phyloP scores from a whole-genome alignment of 2,888 invertebrate species.

The Epirrita christyi region DNA sequence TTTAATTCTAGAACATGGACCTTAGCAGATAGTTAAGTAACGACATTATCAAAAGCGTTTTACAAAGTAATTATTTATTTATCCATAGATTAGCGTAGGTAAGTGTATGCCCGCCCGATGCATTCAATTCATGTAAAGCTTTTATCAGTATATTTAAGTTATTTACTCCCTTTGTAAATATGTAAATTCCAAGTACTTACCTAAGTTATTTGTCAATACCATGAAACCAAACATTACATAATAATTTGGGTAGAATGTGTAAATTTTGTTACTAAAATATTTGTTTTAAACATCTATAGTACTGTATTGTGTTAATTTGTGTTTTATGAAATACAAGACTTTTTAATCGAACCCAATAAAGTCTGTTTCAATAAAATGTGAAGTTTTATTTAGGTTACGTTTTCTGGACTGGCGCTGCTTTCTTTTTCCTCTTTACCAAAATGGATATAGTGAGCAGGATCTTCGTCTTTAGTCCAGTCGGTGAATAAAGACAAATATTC shows the following conservation, averaged over 20 bases:
- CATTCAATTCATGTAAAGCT: slow-evolving; percentile 53
- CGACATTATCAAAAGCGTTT: slow-evolving; percentile 42
- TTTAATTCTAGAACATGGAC: no score
- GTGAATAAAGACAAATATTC: slow-evolving; percentile 73
- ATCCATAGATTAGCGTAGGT: slow-evolving; percentile 52
- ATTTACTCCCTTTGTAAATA: slow-evolving; percentile 79
- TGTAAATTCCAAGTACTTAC: slow-evolving; percentile 78
- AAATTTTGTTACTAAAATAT: slow-evolving; percentile 77
- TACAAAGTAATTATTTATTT: slow-evolving; percentile 71
- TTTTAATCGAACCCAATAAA: slow-evolving; percentile 78
- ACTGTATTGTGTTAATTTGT: slow-evolving; percentile 64
- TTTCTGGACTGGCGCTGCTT: slow-evolving; percentile 1
- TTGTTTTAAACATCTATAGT: slow-evolving; percentile 61
- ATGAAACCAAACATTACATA: slow-evolving; percentile 81
- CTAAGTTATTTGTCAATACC: slow-evolving; percentile 75
- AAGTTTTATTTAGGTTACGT: slow-evolving; percentile 42
- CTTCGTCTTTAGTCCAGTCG: slow-evolving; percentile 68
- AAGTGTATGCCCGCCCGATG: slow-evolving; percentile 37
- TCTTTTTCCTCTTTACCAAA: slow-evolving; percentile 16
- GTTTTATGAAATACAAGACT: slow-evolving; percentile 64
- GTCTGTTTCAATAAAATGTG: slow-evolving; percentile 69
- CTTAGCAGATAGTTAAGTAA: not conserved
- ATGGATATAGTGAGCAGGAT: slow-evolving; percentile 62
- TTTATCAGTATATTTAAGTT: slow-evolving; percentile 74
- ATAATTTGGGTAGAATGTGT: slow-evolving; percentile 70